Percentiles rank a stretch among this genome's conserved stretches.
phyloP scores from a whole-genome alignment of 2,797 vertebrate genomes.

The Brachyrhaphis roseni region DNA sequence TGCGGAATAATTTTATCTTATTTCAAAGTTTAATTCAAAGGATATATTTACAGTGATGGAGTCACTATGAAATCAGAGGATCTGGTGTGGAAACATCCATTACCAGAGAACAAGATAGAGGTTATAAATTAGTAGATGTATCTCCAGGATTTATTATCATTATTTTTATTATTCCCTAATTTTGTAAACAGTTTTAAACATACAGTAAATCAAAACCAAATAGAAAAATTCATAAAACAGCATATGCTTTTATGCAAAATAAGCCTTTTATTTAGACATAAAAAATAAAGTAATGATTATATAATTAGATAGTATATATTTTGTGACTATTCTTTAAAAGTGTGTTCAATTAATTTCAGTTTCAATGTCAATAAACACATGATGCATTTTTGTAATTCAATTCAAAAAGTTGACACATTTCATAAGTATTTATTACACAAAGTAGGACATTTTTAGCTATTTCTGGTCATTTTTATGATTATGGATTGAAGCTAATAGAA shows the following conservation, averaged over 20 bases:
- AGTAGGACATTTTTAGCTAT: background rate
- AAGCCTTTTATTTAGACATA: background rate
- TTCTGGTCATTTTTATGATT: background rate
- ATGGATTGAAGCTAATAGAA: background rate
- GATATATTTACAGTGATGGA: background rate
- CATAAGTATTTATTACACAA: background rate
- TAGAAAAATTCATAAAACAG: background rate
- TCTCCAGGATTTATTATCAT: background rate
- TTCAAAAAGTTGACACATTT: background rate
- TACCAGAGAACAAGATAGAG: background rate
- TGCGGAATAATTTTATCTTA: background rate
- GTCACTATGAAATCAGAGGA: background rate
- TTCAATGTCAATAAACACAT: background rate
- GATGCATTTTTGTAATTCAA: background rate
- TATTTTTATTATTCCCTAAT: background rate
- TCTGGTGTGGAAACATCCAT: background rate
- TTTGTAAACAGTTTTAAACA: background rate
- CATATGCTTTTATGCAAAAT: background rate
- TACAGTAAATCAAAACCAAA: background rate
- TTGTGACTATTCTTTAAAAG: background rate
- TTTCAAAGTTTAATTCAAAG: background rate
- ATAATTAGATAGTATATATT: background rate
- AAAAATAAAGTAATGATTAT: constrained; percentile 25
- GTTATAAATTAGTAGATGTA: background rate
- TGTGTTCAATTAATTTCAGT: background rate